Conservation (phyloP, 2,888 invertebrate species). For the Agrochola lota region DNA sequence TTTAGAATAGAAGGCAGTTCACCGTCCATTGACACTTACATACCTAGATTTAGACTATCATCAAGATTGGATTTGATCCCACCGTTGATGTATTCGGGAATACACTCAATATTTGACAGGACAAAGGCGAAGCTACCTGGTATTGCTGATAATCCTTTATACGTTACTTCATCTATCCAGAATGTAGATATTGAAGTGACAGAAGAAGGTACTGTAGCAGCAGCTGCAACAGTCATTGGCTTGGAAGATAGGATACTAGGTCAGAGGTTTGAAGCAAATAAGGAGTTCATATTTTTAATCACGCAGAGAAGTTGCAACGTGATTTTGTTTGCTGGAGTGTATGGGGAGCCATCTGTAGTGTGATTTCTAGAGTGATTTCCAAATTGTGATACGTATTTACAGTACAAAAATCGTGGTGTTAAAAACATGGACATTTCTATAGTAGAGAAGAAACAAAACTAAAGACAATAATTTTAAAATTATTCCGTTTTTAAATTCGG, state of each 20-base stretch:
- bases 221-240: slow-evolving; percentile 90
- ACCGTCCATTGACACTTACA: slow-evolving; percentile 90
- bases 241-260: slow-evolving; percentile 85
- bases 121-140: slow-evolving; percentile 90
- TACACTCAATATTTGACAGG: slow-evolving; percentile 91
- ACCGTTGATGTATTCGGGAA: slow-evolving; percentile 90
- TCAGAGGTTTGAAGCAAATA: slow-evolving; percentile 91
- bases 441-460: neutral
- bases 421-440: neutral
- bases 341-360: slow-evolving; percentile 77
- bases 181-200: slow-evolving; percentile 93
- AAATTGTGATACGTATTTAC: slow-evolving; percentile 25
- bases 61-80: slow-evolving; percentile 86
- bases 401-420: slow-evolving; percentile 12
- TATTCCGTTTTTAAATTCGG: neutral
- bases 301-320: slow-evolving; percentile 91
- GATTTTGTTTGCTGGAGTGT: slow-evolving; percentile 92
- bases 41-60: slow-evolving; percentile 91
- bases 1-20: slow-evolving; percentile 83
- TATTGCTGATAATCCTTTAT: slow-evolving; percentile 90
- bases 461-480: neutral
- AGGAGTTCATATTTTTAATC: slow-evolving; percentile 92
- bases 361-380: slow-evolving; percentile 17
- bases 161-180: slow-evolving; percentile 92
- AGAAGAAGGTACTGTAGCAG: slow-evolving; percentile 94